Base-by-base conservation (phyloP, 1,140 invertebrate species). In the Bombus confusus region DNA sequence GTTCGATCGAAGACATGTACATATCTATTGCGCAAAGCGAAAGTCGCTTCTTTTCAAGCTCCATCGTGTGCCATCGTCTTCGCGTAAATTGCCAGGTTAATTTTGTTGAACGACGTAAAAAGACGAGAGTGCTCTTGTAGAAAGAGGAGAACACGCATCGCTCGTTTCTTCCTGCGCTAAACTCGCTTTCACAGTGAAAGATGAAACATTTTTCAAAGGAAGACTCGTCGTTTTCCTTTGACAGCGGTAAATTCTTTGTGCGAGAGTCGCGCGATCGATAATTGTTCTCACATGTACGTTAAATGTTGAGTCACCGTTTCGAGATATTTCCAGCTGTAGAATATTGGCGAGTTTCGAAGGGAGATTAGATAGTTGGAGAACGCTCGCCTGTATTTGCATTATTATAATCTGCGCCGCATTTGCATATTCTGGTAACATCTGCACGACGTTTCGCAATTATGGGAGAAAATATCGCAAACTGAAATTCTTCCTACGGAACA, bases 21-120 rank as follows among this genome's bases (percentile, higher is more conserved):
- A 0, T n/a, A 13, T n/a, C 4, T 13, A 62, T 75, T 75, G 28
- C 47, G 47, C 73, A 37, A 75, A 75, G 73, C 73, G 73, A 75
- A 75, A 75, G 73, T 75, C 31, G 73, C 43, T 75, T 75, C 73
- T 57, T 75, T 57, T 31, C 43, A 37, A 43, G 13, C 73, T 57
- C 22, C n/a, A 13, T 12, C n/a, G n/a, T 62, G 25, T 9, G 37
- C 39, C 28, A 15, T n/a, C 39, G 18, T 3, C 47, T 34, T 57
- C 25, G 28, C 31, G 47, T 52, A 74, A 74, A 74, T 74, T 34
- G 31, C 43, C 15, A 2, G 25, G 22, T 74, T 74, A 25, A 34
- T 66, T 37, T 39, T 28, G 25, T 39, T 59, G 25, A 37, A 57
- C 41, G 73, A 57, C 47, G 18, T 62, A 25, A 52, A 15, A 52